These are phyloP conservation scores for Poicephalus gulielmi DNA, from an alignment of 2,113 vertebrate species.

Conservation along the genomic window DNA sequence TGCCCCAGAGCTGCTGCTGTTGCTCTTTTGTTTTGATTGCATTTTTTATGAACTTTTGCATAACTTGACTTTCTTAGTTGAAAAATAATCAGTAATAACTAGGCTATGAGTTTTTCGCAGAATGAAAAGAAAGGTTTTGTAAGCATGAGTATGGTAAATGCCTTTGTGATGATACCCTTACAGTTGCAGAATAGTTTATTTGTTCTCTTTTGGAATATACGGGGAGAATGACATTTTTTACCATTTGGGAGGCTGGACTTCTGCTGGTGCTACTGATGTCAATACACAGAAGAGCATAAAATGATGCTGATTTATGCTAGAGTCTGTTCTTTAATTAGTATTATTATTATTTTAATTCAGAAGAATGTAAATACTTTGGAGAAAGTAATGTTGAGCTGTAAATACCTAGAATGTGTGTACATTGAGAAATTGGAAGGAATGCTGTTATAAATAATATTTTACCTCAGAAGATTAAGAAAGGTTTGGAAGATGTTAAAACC, in stretches of 20 bases:
- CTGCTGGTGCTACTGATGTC: neutral
- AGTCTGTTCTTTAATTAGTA: neutral
- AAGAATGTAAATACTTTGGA: neutral
- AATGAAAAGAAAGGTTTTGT: neutral
- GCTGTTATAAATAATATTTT: neutral
- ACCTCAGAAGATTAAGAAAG: neutral
- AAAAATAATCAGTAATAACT: neutral
- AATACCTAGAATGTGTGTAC: neutral
- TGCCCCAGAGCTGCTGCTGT: neutral
- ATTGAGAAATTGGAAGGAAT: neutral
- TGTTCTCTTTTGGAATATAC: conserved; percentile 30
- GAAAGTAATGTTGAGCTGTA: neutral
- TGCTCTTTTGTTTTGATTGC: neutral
- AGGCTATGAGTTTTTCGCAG: neutral
- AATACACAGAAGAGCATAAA: neutral
- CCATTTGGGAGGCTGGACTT: neutral
- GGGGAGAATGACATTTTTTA: neutral
- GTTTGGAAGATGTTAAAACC: neutral
- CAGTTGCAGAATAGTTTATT: conserved; percentile 13
- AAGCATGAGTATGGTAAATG: neutral
- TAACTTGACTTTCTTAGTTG: neutral
- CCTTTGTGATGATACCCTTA: conserved; percentile 4
- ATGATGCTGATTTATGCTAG: neutral
- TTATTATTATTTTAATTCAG: neutral
- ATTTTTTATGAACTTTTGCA: neutral